Evolutionary conservation across 2,113 vertebrate genomes (phyloP).

Genomic region (Tetrao urogallus): DNA sequence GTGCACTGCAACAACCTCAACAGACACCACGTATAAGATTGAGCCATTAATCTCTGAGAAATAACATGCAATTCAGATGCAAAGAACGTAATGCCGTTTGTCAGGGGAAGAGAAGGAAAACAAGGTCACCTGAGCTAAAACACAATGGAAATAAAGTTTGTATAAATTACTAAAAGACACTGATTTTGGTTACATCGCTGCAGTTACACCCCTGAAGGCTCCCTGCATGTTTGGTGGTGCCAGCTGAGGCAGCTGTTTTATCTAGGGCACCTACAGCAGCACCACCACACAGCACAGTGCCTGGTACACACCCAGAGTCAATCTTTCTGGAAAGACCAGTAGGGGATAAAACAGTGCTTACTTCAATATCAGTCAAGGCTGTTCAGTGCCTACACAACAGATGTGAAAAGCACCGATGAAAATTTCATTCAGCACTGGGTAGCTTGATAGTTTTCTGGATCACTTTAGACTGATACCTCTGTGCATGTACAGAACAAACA

Average conservation of each 20-base stretch:
- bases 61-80: background rate
- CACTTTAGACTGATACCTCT: background rate
- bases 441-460: background rate
- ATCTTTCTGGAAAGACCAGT: background rate
- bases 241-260: background rate
- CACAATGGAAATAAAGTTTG: background rate
- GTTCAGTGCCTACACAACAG: background rate
- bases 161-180: background rate
- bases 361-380: background rate
- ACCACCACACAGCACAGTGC: background rate
- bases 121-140: background rate
- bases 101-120: background rate
- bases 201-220: background rate
- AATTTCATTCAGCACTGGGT: background rate
- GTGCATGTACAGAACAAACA: background rate
- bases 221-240: background rate
- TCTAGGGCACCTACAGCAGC: background rate
- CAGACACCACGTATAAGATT: background rate
- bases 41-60: background rate
- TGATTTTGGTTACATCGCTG: background rate
- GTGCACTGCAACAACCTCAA: background rate
- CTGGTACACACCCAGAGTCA: background rate
- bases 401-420: background rate
- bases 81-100: background rate
- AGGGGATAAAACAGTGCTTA: background rate